These are phyloP conservation scores for Seriola rivoliana DNA, from an alignment of 2,113 vertebrate species.

Conservation along the genomic window DNA sequence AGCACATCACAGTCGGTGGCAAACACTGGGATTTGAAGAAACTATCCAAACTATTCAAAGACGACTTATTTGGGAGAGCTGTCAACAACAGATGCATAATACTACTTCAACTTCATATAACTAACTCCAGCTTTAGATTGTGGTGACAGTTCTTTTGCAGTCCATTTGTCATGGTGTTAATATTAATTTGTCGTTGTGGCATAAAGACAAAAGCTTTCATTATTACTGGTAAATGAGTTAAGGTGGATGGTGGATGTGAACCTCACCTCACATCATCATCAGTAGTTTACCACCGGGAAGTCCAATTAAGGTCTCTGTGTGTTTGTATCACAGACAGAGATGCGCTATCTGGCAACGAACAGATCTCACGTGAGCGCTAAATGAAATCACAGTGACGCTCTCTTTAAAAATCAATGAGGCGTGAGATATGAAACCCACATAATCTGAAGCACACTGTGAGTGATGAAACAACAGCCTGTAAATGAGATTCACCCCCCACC, in stretches of 20 bases:
- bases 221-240: not conserved
- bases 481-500: not conserved
- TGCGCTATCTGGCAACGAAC: conserved; percentile 25
- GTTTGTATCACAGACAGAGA: not conserved
- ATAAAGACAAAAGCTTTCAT: not conserved
- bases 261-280: too few relatives aligned
- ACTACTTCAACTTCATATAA: not conserved
- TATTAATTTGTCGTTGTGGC: not conserved
- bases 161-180: not conserved
- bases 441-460: conserved; percentile 34
- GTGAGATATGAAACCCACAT: conserved; percentile 37
- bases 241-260: too few relatives aligned
- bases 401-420: conserved; percentile 52
- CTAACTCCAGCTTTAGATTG: not conserved
- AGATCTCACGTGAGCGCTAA: conserved; percentile 42
- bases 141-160: not conserved
- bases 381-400: conserved; percentile 35
- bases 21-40: conserved; percentile 26
- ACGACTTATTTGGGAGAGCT: not conserved
- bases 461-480: conserved; percentile 38
- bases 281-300: conserved; percentile 45
- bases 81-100: not conserved
- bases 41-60: not conserved
- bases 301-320: conserved; percentile 41
- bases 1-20: conserved; percentile 28